phyloP scores from a whole-genome alignment of 2,797 vertebrate species.

The Sylvia borin region DNA sequence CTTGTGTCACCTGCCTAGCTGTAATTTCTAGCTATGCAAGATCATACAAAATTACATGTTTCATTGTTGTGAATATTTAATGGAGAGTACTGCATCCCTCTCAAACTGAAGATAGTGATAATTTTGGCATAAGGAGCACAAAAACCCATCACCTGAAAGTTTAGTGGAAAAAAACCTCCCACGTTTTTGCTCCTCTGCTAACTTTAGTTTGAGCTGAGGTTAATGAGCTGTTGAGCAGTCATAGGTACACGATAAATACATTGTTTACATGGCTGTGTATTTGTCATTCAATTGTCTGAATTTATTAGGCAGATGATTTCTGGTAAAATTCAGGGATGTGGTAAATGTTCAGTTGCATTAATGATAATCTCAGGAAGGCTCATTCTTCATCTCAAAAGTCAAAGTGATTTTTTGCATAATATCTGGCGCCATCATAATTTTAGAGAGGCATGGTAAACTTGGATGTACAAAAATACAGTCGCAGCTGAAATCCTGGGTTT shows the following conservation, averaged over 20 bases:
- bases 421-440: background rate
- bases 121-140: background rate
- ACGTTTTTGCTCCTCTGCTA: background rate
- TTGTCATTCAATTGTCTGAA: background rate
- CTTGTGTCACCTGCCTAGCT: background rate
- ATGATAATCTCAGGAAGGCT: background rate
- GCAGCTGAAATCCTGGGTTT: background rate
- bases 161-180: background rate
- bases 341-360: background rate
- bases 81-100: background rate
- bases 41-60: background rate
- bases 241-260: accelerated
- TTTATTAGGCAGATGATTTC: background rate
- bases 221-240: background rate
- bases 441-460: background rate
- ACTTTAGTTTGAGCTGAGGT: background rate
- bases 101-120: background rate
- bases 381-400: background rate
- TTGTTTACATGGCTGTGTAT: background rate
- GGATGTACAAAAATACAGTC: background rate
- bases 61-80: background rate
- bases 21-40: background rate
- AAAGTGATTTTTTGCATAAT: background rate
- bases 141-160: accelerated
- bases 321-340: background rate